Percentiles rank a stretch among this genome's conserved stretches.
These are phyloP conservation scores for Paralvinella palmiformis DNA, from an alignment of 1,140 invertebrate species.

Conservation along the genomic window DNA sequence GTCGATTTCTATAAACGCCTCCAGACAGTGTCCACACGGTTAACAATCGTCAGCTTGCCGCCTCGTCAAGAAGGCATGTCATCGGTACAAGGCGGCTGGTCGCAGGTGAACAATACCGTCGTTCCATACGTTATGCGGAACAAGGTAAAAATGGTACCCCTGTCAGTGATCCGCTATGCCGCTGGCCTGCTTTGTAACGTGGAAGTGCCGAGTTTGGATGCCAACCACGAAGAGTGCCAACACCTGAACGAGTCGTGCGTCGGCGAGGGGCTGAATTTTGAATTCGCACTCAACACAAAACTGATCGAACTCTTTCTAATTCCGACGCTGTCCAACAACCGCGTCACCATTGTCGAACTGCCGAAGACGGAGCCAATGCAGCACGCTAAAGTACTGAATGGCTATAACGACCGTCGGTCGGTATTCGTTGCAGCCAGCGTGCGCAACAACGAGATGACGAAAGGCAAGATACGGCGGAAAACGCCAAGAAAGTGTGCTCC, in stretches of 20 bases:
- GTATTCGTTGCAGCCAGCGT: too few relatives aligned
- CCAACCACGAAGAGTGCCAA: background rate
- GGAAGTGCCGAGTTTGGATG: background rate
- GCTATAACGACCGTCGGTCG: too few relatives aligned
- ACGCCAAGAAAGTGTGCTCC: too few relatives aligned
- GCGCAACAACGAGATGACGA: too few relatives aligned
- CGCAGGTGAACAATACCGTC: constrained; percentile 14
- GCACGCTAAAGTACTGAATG: too few relatives aligned
- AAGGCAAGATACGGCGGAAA: too few relatives aligned
- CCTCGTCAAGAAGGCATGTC: background rate
- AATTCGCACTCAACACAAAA: background rate
- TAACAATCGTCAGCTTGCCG: background rate
- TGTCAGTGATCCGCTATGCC: background rate
- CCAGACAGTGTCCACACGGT: background rate
- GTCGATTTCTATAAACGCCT: background rate
- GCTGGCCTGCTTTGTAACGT: background rate
- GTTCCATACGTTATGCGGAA: constrained; percentile 2
- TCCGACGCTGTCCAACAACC: too few relatives aligned
- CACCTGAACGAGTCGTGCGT: background rate
- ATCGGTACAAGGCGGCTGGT: background rate
- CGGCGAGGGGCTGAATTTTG: background rate
- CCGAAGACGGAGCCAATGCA: too few relatives aligned
- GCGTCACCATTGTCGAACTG: too few relatives aligned
- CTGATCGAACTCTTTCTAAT: too few relatives aligned
- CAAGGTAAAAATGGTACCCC: background rate